A percentile compares a stretch with the other conserved stretches of the same genome.
phyloP scores from a whole-genome alignment of 53 echinoderm and acorn worm species.

The Stichopus horrens region DNA sequence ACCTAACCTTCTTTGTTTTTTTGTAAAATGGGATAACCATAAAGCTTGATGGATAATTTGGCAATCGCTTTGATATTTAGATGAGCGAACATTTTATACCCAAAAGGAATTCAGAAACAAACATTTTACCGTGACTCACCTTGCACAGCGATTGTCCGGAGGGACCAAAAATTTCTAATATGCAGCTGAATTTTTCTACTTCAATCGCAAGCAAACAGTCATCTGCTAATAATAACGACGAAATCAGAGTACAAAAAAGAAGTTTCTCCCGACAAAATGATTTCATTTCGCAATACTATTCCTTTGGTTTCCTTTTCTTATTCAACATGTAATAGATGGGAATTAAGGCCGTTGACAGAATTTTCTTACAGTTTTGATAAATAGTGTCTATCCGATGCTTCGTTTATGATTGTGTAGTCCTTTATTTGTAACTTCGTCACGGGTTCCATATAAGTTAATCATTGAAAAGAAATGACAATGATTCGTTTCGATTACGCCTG shows the following conservation, averaged over 20 bases:
- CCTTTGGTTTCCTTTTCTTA: neutral
- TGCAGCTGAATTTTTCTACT: neutral
- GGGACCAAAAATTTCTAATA: neutral
- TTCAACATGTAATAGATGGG: neutral
- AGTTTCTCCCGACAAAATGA: neutral
- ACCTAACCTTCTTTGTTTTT: too few relatives aligned
- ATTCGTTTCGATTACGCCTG: too few relatives aligned
- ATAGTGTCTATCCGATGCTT: neutral
- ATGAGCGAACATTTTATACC: too few relatives aligned
- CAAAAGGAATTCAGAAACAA: too few relatives aligned
- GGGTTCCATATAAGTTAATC: neutral
- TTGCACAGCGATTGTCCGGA: neutral
- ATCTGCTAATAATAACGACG: neutral
- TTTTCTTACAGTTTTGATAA: neutral
- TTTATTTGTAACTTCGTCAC: neutral
- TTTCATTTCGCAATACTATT: neutral
- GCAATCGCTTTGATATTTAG: too few relatives aligned
- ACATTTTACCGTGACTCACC: neutral
- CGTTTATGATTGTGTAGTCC: neutral
- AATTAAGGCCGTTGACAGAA: too few relatives aligned
- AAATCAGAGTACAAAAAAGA: neutral
- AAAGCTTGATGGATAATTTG: too few relatives aligned
- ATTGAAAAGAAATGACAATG: too few relatives aligned
- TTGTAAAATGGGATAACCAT: too few relatives aligned
- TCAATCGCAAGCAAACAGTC: neutral